Evolutionary conservation across 1,140 invertebrate species (phyloP).

Genomic region (Drosophila obscura): DNA sequence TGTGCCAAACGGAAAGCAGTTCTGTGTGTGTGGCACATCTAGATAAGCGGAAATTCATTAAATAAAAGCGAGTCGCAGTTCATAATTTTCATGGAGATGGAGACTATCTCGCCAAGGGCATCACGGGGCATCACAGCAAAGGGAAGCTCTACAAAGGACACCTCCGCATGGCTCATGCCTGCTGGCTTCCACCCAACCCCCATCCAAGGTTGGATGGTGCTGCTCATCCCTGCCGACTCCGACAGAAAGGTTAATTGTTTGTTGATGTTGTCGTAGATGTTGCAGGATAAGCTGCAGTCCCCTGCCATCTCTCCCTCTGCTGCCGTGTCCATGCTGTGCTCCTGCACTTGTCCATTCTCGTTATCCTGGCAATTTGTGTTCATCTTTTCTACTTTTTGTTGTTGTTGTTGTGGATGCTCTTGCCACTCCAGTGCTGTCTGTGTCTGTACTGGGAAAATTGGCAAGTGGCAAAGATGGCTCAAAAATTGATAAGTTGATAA

Average conservation of each 20-base stretch:
- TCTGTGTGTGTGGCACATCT: slow-evolving; percentile 11
- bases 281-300: slow-evolving; percentile 45
- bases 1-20: slow-evolving; percentile 40
- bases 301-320: background rate
- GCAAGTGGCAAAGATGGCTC: slow-evolving; percentile 41
- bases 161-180: background rate
- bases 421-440: background rate
- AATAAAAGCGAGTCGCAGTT: slow-evolving; percentile 28
- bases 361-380: slow-evolving; percentile 66
- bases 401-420: slow-evolving; percentile 15
- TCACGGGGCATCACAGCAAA: slow-evolving; percentile 29
- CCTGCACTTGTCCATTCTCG: slow-evolving; percentile 67
- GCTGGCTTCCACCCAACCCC: slow-evolving; percentile 8
- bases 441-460: slow-evolving; percentile 27
- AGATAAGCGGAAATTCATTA: slow-evolving; percentile 55
- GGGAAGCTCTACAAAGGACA: slow-evolving; percentile 41
- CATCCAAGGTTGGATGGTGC: slow-evolving; percentile 17
- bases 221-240: slow-evolving; percentile 30
- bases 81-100: slow-evolving; percentile 23
- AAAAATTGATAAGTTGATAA: slow-evolving; percentile 31
- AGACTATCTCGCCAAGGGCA: slow-evolving; percentile 48
- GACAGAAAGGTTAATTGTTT: slow-evolving; percentile 70
- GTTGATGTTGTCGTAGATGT: slow-evolving; percentile 54
- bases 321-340: background rate
- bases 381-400: slow-evolving; percentile 3